Evolutionary conservation across 2,888 invertebrate genomes (phyloP).

Genomic region (Melitaea athalia): DNA sequence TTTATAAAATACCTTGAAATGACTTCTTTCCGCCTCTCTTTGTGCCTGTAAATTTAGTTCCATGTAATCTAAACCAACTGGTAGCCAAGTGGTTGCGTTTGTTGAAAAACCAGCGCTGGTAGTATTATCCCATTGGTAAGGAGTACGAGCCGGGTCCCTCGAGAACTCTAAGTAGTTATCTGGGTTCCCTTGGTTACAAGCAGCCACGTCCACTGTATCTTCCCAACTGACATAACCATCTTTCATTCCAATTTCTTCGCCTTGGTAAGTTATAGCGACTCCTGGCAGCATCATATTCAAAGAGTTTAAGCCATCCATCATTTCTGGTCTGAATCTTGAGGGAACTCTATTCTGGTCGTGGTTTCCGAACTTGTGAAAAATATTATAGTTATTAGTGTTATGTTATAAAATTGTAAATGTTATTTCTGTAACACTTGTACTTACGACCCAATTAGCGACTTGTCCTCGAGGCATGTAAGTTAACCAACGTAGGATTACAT

Average conservation of each 20-base stretch:
- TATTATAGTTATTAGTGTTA: not conserved
- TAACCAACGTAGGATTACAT: conserved; percentile 81
- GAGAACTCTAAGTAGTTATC: conserved; percentile 77
- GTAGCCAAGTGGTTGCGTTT: conserved; percentile 84
- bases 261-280: conserved; percentile 90
- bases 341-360: conserved; percentile 86
- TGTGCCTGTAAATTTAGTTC: conserved; percentile 82
- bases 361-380: conserved; percentile 83
- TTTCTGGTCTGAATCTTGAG: conserved; percentile 83
- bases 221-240: conserved; percentile 82
- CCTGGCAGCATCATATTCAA: conserved; percentile 88
- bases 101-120: conserved; percentile 84
- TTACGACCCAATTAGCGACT: conserved; percentile 86
- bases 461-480: conserved; percentile 80
- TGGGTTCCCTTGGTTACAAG: conserved; percentile 77
- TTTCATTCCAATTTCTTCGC: conserved; percentile 89
- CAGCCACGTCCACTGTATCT: conserved; percentile 82
- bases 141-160: conserved; percentile 85
- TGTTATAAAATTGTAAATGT: not conserved
- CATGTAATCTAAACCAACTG: conserved; percentile 83
- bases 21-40: conserved; percentile 70
- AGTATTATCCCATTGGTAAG: conserved; percentile 84
- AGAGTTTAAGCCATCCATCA: conserved; percentile 87
- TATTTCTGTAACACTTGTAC: conserved; percentile 42
- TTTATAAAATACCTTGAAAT: conserved; percentile 66